Percentiles rank a stretch among this genome's conserved stretches.
These are phyloP conservation scores for Spodoptera frugiperda DNA, from an alignment of 1,140 invertebrate genomes.

Conservation along the genomic window DNA sequence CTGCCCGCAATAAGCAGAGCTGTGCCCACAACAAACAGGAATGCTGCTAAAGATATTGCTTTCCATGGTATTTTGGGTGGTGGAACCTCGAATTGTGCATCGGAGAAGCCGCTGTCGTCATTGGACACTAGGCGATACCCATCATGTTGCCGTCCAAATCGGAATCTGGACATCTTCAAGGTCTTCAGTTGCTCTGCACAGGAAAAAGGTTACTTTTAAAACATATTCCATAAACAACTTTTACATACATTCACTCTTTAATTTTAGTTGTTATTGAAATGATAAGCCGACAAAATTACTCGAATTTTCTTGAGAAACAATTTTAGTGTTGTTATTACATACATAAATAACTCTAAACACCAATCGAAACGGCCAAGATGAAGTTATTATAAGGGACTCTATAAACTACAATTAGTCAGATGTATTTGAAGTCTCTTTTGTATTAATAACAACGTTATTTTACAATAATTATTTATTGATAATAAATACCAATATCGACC, in stretches of 20 bases:
- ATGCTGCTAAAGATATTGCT: conserved; percentile 91
- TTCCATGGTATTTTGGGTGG: conserved; percentile 92
- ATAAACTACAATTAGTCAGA: background rate
- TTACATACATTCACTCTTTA: too few species aligned
- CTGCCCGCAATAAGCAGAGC: conserved; percentile 91
- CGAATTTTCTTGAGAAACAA: background rate
- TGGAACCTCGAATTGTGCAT: conserved; percentile 89
- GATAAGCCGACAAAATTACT: background rate
- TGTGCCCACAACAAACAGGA: conserved; percentile 91
- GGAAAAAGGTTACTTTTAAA: conserved; percentile 4
- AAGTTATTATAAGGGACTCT: background rate
- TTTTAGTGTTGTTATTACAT: conserved; percentile 13
- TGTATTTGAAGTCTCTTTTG: background rate
- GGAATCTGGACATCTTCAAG: conserved; percentile 87
- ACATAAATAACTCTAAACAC: background rate
- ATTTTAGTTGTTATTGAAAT: too few species aligned
- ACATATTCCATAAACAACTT: conserved; percentile 55
- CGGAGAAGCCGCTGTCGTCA: conserved; percentile 90
- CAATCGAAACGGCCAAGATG: conserved; percentile 5
- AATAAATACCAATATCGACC: conserved; percentile 25
- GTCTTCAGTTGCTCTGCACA: conserved; percentile 84
- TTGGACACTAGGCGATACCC: conserved; percentile 89
- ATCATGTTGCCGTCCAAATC: conserved; percentile 83
- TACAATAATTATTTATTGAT: conserved; percentile 15
- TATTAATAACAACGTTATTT: background rate